Percentiles rank a stretch among this genome's conserved stretches.
Conservation (phyloP, 2,888 invertebrate genomes). For the Oeneis ivallda region DNA sequence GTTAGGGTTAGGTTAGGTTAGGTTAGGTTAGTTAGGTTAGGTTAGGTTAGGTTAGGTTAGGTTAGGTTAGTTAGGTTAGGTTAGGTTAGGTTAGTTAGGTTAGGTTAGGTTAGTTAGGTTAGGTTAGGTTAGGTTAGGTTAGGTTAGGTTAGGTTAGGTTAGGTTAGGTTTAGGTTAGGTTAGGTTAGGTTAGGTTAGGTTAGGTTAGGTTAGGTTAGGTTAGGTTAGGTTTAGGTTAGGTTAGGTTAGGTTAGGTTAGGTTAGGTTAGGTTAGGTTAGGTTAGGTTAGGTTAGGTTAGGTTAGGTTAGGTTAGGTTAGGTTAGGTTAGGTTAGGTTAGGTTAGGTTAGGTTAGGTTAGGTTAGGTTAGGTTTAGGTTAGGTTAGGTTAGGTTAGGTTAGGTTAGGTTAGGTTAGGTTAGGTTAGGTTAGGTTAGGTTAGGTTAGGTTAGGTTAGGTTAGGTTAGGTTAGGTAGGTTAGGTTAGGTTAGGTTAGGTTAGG, state of each 20-base stretch:
- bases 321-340: conserved; percentile 29
- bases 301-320: conserved; percentile 31
- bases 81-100: conserved; percentile 35
- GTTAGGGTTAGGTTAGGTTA: no score
- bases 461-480: conserved; percentile 40
- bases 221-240: conserved; percentile 36
- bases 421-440: conserved; percentile 38
- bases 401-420: conserved; percentile 36
- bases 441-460: conserved; percentile 36
- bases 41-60: no score
- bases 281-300: conserved; percentile 36
- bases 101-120: conserved; percentile 34
- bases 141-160: conserved; percentile 34
- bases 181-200: conserved; percentile 31
- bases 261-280: conserved; percentile 36
- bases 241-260: conserved; percentile 38
- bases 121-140: conserved; percentile 38
- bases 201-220: conserved; percentile 36
- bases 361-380: conserved; percentile 28
- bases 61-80: conserved; percentile 35
- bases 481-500: no score
- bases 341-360: conserved; percentile 29
- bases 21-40: no score
- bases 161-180: conserved; percentile 25
- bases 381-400: conserved; percentile 34